Base-by-base conservation (phyloP, 2,113 vertebrate species). In the Microcebus griseorufus region DNA sequence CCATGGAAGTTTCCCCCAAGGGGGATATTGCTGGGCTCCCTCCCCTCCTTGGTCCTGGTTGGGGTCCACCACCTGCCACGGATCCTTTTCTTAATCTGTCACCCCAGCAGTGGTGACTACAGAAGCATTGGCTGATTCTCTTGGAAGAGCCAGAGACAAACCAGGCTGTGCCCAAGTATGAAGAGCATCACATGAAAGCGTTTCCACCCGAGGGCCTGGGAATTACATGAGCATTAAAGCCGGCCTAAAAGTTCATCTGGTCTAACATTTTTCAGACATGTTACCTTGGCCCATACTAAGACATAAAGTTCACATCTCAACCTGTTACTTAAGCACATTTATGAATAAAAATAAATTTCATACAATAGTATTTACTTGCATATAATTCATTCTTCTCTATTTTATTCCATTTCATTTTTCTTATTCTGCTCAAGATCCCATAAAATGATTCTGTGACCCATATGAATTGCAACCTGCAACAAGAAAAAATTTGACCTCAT, bases 361-460 rank as follows among this genome's bases (percentile, higher is more conserved):
- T 70, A 55, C 88, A 48, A 70, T 78, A 70, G 45, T 94, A 34
- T 51, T 88, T 58, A 62, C 25, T 51, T 48, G 65, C n/a, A 27
- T 53, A 18, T 64, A 62, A 64, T 95, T 73, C 42, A 39, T 48
- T 90, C 48, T 42, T n/a, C 39, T 65, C 34, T 53, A 27, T 83
- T 96, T 39, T 83, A 76, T 84, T 83, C 55, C 18, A 3, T 79
- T 93, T 87, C 73, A 29, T 82, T 78, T 70, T 87, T 87, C 16
- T 64, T 29, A 48, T 45, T 83, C 22, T 53, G 16, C 8, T 76
- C 45, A 55, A 79, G 37, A 32, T 11, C 23, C 16, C 78, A 48
- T 72, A 37, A 92, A 48, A 64, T 62, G 22, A 22, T 96, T 78
- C 72, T 60, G 55, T 84, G 32, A 65, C n/a, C 25, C 25, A 16